Evolutionary conservation across 2,797 vertebrate genomes (phyloP).

Genomic region (Gymnodraco acuticeps): DNA sequence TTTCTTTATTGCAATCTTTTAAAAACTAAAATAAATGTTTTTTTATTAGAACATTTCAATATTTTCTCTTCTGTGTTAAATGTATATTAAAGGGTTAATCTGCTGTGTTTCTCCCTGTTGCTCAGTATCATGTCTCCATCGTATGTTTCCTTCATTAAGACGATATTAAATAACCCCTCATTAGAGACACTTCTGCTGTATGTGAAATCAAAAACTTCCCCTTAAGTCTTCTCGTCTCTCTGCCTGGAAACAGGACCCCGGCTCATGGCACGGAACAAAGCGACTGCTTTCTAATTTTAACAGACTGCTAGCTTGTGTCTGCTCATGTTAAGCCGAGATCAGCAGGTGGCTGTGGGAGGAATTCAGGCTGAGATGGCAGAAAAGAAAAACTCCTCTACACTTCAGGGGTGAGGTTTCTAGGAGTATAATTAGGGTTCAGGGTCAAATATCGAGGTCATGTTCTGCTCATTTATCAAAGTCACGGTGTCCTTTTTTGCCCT

Average conservation of each 20-base stretch:
- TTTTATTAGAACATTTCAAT: no score
- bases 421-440: slow-evolving; percentile 20
- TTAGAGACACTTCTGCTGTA: slow-evolving; percentile 2
- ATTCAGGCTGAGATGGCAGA: slow-evolving; percentile 5
- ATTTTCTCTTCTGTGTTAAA: no score
- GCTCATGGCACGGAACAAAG: slow-evolving; percentile 13
- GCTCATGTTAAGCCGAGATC: not conserved
- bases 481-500: no score
- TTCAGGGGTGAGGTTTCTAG: not conserved
- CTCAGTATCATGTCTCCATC: no score
- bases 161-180: not conserved
- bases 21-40: no score
- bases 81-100: no score
- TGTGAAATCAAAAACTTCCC: slow-evolving; percentile 18
- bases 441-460: not conserved
- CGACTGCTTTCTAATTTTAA: slow-evolving; percentile 53
- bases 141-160: not conserved
- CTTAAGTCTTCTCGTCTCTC: not conserved
- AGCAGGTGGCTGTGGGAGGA: slow-evolving; percentile 15
- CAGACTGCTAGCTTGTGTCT: slow-evolving; percentile 14
- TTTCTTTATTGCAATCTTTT: no score
- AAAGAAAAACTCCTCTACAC: not conserved
- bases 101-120: no score
- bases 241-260: not conserved
- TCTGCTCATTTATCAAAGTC: slow-evolving; percentile 9